Evolutionary conservation across 2,888 invertebrate species (phyloP).

Genomic region (Crocallis elinguaria): DNA sequence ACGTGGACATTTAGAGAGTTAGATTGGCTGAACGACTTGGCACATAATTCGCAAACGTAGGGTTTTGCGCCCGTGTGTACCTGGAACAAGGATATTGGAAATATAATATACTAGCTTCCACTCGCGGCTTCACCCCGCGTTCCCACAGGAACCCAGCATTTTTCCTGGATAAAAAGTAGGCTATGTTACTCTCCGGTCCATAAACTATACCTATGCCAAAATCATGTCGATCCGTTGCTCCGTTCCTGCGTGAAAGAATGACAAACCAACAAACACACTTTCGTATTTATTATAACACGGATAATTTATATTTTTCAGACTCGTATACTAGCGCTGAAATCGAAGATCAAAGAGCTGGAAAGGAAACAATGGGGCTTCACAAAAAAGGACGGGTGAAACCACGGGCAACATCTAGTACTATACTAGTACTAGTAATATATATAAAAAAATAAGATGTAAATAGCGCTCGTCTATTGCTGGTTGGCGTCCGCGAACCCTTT

Average conservation of each 20-base stretch:
- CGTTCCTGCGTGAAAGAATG: no score
- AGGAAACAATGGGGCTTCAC: constrained; percentile 65
- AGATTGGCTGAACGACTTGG: constrained; percentile 69
- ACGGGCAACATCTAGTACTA: no score
- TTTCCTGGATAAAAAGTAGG: neutral
- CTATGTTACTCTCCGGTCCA: neutral
- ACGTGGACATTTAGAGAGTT: constrained; percentile 69
- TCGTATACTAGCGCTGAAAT: constrained; percentile 88
- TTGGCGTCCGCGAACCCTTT: no score
- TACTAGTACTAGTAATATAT: no score
- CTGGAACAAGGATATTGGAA: constrained; percentile 39
- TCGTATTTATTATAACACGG: neutral
- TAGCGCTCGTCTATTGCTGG: no score
- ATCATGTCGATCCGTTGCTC: no score
- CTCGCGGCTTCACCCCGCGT: neutral
- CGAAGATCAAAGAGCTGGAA: constrained; percentile 91
- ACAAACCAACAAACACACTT: no score
- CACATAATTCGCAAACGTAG: constrained; percentile 65
- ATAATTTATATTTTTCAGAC: constrained; percentile 58
- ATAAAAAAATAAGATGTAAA: no score
- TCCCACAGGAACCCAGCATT: no score
- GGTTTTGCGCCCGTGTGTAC: constrained; percentile 73
- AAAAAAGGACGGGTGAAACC: no score
- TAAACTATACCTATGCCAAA: no score
- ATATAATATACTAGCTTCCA: neutral